phyloP scores from a whole-genome alignment of 1,140 invertebrate species.

The Hylyphantes graminicola region DNA sequence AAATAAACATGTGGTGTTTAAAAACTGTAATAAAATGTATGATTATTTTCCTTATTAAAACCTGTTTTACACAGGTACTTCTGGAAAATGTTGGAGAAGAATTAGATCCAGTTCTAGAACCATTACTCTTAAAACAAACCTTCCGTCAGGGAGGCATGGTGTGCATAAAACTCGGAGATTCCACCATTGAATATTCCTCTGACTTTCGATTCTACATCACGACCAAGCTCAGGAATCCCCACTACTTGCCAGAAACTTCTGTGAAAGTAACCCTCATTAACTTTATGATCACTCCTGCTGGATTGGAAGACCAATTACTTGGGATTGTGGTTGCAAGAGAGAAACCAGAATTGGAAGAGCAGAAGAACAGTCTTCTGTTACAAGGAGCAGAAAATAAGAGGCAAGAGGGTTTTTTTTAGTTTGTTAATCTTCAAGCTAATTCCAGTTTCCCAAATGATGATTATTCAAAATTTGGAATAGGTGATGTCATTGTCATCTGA shows the following conservation, averaged over 20 bases:
- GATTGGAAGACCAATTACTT: constrained; percentile 72
- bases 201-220: constrained; percentile 77
- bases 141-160: constrained; percentile 73
- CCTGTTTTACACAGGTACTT: constrained; percentile 66
- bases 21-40: no score
- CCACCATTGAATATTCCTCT: constrained; percentile 82
- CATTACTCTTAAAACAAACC: constrained; percentile 72
- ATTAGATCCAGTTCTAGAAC: constrained; percentile 72
- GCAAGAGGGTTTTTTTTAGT: constrained; percentile 60
- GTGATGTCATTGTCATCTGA: no score
- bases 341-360: constrained; percentile 73
- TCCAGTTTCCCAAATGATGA: no score
- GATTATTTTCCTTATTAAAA: no score
- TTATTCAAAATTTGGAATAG: no score
- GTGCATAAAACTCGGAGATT: constrained; percentile 73
- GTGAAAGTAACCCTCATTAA: constrained; percentile 73
- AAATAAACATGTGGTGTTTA: no score
- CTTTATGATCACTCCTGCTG: constrained; percentile 73
- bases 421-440: no score
- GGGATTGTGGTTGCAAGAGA: constrained; percentile 73
- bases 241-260: constrained; percentile 72
- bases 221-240: constrained; percentile 71
- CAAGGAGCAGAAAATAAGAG: constrained; percentile 72
- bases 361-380: constrained; percentile 72
- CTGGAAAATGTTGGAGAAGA: constrained; percentile 71